Evolutionary conservation across 2,888 invertebrate genomes (phyloP), one percentile per base, ranked within the genome.

Genomic region (Ecliptopera silaceata): DNA sequence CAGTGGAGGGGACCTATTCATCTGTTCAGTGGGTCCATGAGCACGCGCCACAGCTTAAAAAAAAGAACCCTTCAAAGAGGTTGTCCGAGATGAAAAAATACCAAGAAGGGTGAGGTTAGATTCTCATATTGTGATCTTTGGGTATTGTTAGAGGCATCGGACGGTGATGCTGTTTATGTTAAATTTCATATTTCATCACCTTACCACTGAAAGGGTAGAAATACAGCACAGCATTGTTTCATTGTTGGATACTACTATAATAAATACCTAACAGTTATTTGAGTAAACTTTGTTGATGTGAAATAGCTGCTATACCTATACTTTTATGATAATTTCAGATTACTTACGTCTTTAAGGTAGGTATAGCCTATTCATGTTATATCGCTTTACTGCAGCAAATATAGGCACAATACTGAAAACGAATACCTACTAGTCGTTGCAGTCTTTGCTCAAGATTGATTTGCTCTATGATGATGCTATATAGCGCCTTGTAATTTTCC

Each of bases 1-100:
- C 45, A 53, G 38, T 29, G 17, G 49, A 56, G 47, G 60, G 53
- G 56, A 45, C 36, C 22, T 4, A 29, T 56, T 50, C 43, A 53
- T 57, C 39, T 50, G 34, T 20, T 45, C 22, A 43, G 10, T 20
- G 32, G 44, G 31, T 38, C 42, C 51, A 54, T 59, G 65, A 56
- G 75, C 79, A 78, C 79, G 79, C 72, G 83, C 31, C 48, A 8
- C 4, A 6, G 12, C 11, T 26, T 12, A 1, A n/a, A 46, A 53
- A 53, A 53, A 41, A 47, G 10, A 51, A 36, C 36, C 36, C 15
- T 15, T 15, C 36, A 45, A 29, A 41, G 44, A 20, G 20, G 39
- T 22, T 6, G 26, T 17, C 73, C 29, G 32, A 69, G 69, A 75
- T 69, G 65, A 46, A 59, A 49, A 50, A 53, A 41, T 13, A 12